phyloP scores from a whole-genome alignment of 2,797 vertebrate genomes.

The Otus scops region DNA sequence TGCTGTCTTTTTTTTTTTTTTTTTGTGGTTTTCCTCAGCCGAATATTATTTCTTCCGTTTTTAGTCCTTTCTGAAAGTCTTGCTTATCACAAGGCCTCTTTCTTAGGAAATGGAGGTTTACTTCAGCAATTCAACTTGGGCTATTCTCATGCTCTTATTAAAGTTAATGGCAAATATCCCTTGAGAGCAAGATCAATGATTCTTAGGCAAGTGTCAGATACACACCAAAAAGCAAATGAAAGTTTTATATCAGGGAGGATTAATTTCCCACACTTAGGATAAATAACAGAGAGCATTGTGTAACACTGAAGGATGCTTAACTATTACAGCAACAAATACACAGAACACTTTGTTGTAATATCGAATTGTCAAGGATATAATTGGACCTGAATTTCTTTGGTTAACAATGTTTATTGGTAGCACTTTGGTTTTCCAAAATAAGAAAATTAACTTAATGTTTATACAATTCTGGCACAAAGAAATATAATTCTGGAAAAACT shows the following conservation, averaged over 20 bases:
- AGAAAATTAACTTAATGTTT: neutral
- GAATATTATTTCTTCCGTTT: neutral
- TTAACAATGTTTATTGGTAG: neutral
- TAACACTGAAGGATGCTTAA: neutral
- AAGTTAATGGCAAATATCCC: neutral
- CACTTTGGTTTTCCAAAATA: neutral
- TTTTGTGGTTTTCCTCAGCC: neutral
- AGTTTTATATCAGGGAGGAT: neutral
- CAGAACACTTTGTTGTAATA: neutral
- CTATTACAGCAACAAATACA: neutral
- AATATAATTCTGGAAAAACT: neutral
- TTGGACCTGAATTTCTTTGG: neutral
- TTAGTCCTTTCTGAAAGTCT: neutral
- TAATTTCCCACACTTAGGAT: neutral
- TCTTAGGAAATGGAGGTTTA: neutral
- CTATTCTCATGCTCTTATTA: neutral
- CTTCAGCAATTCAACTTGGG: neutral
- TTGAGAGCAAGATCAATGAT: neutral
- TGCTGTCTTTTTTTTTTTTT: neutral
- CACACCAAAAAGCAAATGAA: neutral
- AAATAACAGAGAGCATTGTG: neutral
- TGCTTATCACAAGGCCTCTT: neutral
- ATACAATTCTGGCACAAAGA: neutral
- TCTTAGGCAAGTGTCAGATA: neutral
- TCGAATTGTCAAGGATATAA: neutral